phyloP scores from a whole-genome alignment of 2,797 vertebrate genomes.

The Acomys russatus region DNA sequence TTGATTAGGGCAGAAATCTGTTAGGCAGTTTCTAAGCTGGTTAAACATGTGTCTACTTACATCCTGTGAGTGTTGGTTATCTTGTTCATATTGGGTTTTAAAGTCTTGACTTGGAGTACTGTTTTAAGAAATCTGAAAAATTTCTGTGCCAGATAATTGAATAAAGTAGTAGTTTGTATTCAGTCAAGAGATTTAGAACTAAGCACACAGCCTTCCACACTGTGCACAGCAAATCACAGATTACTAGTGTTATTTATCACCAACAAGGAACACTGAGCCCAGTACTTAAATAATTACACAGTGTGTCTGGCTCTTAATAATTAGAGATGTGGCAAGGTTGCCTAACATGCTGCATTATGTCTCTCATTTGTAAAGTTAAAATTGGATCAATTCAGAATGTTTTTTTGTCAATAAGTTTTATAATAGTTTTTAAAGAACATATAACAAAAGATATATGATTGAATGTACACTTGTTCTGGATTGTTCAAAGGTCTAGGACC shows the following conservation, averaged over 20 bases:
- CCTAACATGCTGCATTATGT: neutral
- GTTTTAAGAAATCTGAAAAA: constrained; percentile 8
- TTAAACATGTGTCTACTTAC: constrained; percentile 73
- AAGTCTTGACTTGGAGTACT: constrained; percentile 64
- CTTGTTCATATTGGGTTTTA: constrained; percentile 55
- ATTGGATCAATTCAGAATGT: neutral
- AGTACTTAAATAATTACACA: constrained; percentile 24
- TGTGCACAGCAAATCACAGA: neutral
- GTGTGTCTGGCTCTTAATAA: constrained; percentile 56
- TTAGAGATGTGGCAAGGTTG: neutral
- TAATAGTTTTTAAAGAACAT: constrained; percentile 47
- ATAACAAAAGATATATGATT: neutral
- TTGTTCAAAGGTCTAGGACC: neutral
- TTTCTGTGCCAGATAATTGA: constrained; percentile 35
- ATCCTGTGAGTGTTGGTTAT: constrained; percentile 68
- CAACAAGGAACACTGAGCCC: neutral
- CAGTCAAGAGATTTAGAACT: neutral
- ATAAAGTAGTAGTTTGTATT: constrained; percentile 15
- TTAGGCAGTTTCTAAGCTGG: constrained; percentile 78
- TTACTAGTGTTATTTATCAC: neutral
- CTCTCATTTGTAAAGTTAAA: constrained; percentile 51
- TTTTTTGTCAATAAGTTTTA: constrained; percentile 49
- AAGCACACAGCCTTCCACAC: neutral
- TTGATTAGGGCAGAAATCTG: constrained; percentile 83
- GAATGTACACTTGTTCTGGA: neutral